Conservation (phyloP, 2,113 vertebrate genomes). For the Sciurus niger region DNA sequence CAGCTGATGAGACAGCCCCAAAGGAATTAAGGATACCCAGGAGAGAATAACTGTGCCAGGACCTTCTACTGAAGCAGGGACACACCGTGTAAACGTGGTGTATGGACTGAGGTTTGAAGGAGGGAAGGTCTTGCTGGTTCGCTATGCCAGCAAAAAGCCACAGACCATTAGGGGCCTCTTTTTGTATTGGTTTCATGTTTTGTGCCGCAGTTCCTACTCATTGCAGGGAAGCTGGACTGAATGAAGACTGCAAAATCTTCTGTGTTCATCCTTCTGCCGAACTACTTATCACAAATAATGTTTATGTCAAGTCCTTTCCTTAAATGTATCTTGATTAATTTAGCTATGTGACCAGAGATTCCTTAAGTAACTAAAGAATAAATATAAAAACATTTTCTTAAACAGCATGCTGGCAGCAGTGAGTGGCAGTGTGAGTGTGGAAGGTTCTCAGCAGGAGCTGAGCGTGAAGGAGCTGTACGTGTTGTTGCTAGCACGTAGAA, state of each 20-base stretch:
- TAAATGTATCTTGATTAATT: neutral
- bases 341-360: neutral
- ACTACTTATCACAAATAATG: neutral
- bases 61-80: too few relatives aligned
- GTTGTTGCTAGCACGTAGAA: neutral
- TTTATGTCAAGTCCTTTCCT: neutral
- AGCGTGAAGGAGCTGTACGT: neutral
- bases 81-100: neutral
- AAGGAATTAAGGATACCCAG: neutral
- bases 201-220: neutral
- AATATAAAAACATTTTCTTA: neutral
- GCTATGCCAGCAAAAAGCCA: neutral
- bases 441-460: neutral
- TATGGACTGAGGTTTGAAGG: neutral
- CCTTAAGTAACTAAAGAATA: neutral
- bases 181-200: neutral
- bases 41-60: neutral
- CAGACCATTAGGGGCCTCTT: neutral
- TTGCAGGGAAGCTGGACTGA: neutral
- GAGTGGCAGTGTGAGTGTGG: neutral
- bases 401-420: neutral
- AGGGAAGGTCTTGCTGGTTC: neutral
- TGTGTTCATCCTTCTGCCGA: neutral
- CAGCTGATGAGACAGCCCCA: neutral
- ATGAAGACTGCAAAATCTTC: neutral